Evolutionary conservation across 2,888 invertebrate genomes (phyloP).

Genomic region (Melinopterus prodromus): DNA sequence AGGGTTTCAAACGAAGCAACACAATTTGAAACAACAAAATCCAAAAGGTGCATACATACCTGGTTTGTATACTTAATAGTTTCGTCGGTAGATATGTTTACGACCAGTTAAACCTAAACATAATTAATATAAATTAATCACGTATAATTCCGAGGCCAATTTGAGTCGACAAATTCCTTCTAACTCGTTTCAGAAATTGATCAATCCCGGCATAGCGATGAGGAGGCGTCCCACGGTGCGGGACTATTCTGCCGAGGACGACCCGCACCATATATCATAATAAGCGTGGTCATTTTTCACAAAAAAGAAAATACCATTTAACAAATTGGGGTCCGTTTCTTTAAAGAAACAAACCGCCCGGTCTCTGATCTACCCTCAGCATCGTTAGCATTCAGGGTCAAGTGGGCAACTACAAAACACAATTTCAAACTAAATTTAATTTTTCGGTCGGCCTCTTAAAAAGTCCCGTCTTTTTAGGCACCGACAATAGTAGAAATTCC

Average conservation of each 20-base stretch:
- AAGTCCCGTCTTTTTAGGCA: background rate
- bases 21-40: no score
- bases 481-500: background rate
- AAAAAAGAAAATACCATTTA: conserved; percentile 48
- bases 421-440: conserved; percentile 23
- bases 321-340: conserved; percentile 51
- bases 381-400: conserved; percentile 46
- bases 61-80: background rate
- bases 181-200: conserved; percentile 4
- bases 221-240: conserved; percentile 4
- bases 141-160: background rate
- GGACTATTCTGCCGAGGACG: conserved; percentile 20
- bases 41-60: no score
- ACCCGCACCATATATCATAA: conserved; percentile 50
- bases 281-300: conserved; percentile 55
- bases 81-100: background rate
- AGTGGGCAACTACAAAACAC: conserved; percentile 45
- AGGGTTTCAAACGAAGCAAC: no score
- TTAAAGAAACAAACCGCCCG: conserved; percentile 41
- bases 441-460: background rate
- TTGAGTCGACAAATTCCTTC: background rate
- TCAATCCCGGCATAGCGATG: background rate
- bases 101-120: background rate
- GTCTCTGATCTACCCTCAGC: conserved; percentile 40
- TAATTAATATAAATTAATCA: background rate